A percentile compares a stretch with the other conserved stretches of the same genome.
Conservation (phyloP, 2,113 vertebrate genomes). For the Hemiprocne comata region DNA sequence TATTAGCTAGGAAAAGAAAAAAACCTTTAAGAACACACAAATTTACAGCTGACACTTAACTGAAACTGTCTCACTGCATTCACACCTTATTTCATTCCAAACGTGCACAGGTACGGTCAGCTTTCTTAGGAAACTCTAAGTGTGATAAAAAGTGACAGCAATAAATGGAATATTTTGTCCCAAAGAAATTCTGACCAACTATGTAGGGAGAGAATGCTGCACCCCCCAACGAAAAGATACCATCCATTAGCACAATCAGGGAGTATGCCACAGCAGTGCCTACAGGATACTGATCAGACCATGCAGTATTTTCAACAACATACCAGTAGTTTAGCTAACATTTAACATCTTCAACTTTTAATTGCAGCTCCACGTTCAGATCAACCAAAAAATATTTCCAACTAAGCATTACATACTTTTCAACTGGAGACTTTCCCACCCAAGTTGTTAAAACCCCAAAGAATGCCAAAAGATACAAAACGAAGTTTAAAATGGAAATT, state of each 20-base stretch:
- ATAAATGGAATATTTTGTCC: not conserved
- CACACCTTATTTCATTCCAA: not conserved
- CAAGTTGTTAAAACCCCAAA: not conserved
- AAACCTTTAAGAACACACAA: slow-evolving; percentile 46
- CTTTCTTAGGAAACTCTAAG: not conserved
- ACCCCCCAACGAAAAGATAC: not conserved
- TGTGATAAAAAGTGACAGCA: not conserved
- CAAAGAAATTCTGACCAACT: not conserved
- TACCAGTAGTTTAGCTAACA: not conserved
- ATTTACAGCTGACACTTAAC: not conserved
- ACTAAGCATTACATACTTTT: not conserved
- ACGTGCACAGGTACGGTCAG: not conserved
- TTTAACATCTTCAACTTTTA: not conserved
- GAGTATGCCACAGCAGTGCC: not conserved
- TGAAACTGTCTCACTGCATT: slow-evolving; percentile 7
- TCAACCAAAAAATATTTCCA: not conserved
- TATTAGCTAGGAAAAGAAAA: slow-evolving; percentile 82
- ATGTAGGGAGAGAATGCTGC: not conserved
- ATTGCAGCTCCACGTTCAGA: not conserved
- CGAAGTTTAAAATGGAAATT: not conserved
- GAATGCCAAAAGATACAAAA: not conserved
- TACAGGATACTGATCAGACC: not conserved
- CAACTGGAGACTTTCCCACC: not conserved
- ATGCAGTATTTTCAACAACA: not conserved
- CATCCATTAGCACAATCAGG: not conserved